phyloP scores from a whole-genome alignment of 1,140 invertebrate species.

The Hyles vespertilio region DNA sequence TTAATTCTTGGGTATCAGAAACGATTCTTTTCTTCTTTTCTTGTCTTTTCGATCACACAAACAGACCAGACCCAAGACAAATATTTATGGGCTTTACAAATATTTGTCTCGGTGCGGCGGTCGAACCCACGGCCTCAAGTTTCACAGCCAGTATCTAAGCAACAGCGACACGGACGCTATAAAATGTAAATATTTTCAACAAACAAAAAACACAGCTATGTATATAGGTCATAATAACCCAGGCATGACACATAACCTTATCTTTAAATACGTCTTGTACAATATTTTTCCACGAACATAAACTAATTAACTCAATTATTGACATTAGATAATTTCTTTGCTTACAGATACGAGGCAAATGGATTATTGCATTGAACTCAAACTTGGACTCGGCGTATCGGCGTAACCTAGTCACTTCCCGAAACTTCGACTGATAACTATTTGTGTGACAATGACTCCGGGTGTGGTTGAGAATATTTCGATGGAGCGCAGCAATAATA shows the following conservation, averaged over 20 bases:
- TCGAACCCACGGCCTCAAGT: not conserved
- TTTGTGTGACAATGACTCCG: conserved; percentile 35
- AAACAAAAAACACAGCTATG: not conserved
- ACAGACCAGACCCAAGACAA: no score
- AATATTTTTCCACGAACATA: not conserved
- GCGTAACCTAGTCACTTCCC: no score
- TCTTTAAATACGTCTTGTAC: not conserved
- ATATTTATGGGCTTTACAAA: no score
- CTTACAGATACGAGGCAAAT: conserved; percentile 6
- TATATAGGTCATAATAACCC: not conserved
- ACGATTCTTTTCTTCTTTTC: no score
- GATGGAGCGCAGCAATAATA: conserved; percentile 56
- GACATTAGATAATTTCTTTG: conserved; percentile 4
- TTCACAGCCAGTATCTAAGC: not conserved
- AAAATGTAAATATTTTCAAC: not conserved
- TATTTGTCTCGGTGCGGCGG: no score
- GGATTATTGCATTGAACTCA: conserved; percentile 1
- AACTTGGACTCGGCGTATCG: not conserved
- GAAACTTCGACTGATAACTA: conserved; percentile 1
- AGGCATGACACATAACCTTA: not conserved
- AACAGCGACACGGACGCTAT: not conserved
- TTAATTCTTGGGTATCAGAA: no score
- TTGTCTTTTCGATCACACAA: no score
- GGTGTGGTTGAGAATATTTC: conserved; percentile 30
- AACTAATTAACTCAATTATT: conserved; percentile 8